These are phyloP conservation scores for Cirrhinus mrigala DNA, from an alignment of 2,797 vertebrate species.

Conservation along the genomic window DNA sequence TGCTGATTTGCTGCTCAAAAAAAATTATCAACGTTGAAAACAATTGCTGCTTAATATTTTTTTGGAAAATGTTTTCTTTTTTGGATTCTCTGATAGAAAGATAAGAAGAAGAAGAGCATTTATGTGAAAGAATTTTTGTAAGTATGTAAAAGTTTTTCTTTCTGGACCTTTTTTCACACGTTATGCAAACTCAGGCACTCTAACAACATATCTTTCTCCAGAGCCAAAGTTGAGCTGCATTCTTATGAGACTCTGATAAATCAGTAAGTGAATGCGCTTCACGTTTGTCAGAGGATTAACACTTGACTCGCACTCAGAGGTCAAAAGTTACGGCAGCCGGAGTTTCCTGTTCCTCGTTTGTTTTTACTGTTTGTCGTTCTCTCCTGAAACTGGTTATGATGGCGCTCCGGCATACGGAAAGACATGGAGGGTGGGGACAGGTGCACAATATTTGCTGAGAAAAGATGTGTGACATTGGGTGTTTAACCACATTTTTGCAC, in stretches of 20 bases:
- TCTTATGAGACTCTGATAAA: constrained; percentile 35
- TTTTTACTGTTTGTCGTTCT: background rate
- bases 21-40: background rate
- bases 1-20: background rate
- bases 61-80: background rate
- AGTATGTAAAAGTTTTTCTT: too few relatives aligned
- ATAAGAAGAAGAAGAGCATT: background rate
- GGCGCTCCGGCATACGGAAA: background rate
- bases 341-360: constrained; percentile 46
- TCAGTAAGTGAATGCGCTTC: constrained; percentile 49
- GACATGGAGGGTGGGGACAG: background rate
- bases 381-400: constrained; percentile 27
- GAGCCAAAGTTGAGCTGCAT: constrained; percentile 20
- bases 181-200: background rate
- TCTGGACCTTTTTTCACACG: too few relatives aligned
- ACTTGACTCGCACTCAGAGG: constrained; percentile 42
- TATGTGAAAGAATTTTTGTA: background rate
- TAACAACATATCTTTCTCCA: constrained; percentile 15
- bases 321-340: constrained; percentile 47
- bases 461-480: constrained; percentile 4
- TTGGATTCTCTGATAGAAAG: background rate
- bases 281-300: constrained; percentile 29
- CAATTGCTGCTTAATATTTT: background rate
- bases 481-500: constrained; percentile 12
- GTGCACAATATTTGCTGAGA: background rate